A percentile compares a stretch with the other conserved stretches of the same genome.
Evolutionary conservation across 1,140 invertebrate species (phyloP).

Genomic region (Zaprionus camerounensis): DNA sequence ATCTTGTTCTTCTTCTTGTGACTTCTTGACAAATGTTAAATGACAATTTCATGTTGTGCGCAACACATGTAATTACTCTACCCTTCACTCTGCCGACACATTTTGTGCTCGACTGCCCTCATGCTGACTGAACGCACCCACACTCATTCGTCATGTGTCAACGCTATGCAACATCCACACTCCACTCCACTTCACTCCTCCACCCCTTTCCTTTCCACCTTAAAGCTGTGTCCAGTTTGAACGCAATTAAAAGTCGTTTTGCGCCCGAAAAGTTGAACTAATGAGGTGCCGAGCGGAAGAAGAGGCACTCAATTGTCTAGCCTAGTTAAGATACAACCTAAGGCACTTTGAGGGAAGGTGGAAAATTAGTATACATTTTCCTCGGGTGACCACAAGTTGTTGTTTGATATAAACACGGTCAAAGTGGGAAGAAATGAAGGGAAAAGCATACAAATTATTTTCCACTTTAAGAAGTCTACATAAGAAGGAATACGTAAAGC

Average conservation of each 20-base stretch:
- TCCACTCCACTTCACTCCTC: not conserved
- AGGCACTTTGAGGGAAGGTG: not conserved
- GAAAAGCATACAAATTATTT: not conserved
- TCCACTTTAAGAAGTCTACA: no score
- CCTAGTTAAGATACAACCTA: constrained; percentile 51
- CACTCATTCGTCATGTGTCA: constrained; percentile 68
- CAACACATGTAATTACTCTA: constrained; percentile 51
- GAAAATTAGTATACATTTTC: constrained; percentile 29
- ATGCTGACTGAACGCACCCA: constrained; percentile 17
- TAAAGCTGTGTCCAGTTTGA: constrained; percentile 58
- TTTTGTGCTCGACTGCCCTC: constrained; percentile 45
- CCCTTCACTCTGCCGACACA: constrained; percentile 26
- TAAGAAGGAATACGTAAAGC: no score
- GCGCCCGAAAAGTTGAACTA: constrained; percentile 54
- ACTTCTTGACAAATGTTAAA: constrained; percentile 61
- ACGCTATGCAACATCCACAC: constrained; percentile 7
- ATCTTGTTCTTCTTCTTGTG: constrained; percentile 11
- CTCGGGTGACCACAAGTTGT: not conserved
- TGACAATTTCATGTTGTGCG: constrained; percentile 56
- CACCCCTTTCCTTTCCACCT: not conserved
- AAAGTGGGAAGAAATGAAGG: not conserved
- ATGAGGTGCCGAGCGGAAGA: constrained; percentile 76
- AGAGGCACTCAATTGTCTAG: constrained; percentile 29
- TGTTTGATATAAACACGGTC: not conserved
- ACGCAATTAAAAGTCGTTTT: constrained; percentile 77